A percentile compares a stretch with the other conserved stretches of the same genome.
Conservation (phyloP, 2,888 invertebrate species). For the Flabesymbios commensalis region DNA sequence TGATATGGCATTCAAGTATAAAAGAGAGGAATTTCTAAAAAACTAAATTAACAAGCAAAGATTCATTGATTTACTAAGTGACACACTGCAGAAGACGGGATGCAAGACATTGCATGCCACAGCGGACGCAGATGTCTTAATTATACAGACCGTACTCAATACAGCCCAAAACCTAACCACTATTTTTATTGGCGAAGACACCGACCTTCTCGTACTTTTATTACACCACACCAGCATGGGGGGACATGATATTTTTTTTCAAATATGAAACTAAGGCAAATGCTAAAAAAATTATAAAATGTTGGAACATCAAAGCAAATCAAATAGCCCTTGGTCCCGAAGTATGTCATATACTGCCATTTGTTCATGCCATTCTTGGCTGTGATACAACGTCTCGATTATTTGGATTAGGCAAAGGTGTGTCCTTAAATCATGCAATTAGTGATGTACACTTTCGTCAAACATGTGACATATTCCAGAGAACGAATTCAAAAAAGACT, state of each 20-base stretch:
- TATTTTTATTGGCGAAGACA: conserved; percentile 40
- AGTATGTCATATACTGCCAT: conserved; percentile 14
- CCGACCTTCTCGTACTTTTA: conserved; percentile 40
- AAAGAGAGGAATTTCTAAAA: conserved; percentile 1
- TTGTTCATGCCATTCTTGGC: conserved; percentile 33
- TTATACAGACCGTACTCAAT: conserved; percentile 34
- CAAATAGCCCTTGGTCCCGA: background rate
- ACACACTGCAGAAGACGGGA: conserved; percentile 13
- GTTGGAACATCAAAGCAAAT: background rate
- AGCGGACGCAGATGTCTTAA: conserved; percentile 41
- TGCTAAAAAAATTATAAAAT: too few species aligned
- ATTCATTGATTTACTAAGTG: background rate
- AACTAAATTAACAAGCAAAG: conserved; percentile 3
- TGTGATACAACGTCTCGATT: conserved; percentile 36
- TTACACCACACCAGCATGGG: conserved; percentile 25
- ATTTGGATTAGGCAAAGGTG: conserved; percentile 26
- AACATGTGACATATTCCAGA: background rate
- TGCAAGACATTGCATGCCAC: conserved; percentile 25
- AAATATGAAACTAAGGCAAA: too few species aligned
- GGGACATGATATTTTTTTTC: conserved; percentile 4
- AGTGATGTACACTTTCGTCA: background rate
- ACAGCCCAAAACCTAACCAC: conserved; percentile 16
- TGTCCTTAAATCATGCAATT: background rate
- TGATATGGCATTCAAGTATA: background rate
- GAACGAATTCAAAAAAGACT: background rate